phyloP scores from a whole-genome alignment of 2,888 invertebrate genomes.

The Hedya salicella region DNA sequence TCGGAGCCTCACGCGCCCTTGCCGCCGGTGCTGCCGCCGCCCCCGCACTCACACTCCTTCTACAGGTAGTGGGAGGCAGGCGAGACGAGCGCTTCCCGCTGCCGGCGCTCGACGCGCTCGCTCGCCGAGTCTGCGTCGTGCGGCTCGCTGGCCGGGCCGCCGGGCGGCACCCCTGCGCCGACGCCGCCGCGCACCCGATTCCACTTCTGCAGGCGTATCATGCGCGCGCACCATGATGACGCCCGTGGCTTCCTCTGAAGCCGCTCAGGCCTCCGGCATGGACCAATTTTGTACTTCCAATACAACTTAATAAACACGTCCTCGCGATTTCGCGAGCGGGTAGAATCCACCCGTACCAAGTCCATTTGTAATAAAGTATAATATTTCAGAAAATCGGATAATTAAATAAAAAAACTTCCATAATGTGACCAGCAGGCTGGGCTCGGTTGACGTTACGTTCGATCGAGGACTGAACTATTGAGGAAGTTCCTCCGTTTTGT shows the following conservation, averaged over 20 bases:
- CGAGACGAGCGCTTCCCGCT: conserved; percentile 79
- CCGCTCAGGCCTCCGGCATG: conserved; percentile 67
- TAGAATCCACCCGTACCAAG: conserved; percentile 63
- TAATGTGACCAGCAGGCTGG: conserved; percentile 60
- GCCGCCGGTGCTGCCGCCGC: conserved; percentile 78
- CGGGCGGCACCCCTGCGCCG: conserved; percentile 52
- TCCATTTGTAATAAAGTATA: conserved; percentile 70
- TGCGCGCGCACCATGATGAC: conserved; percentile 70
- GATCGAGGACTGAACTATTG: conserved; percentile 55
- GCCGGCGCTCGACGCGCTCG: conserved; percentile 78
- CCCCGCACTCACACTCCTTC: conserved; percentile 83
- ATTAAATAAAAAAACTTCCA: conserved; percentile 53
- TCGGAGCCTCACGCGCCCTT: conserved; percentile 86
- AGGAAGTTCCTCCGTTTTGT: conserved; percentile 38
- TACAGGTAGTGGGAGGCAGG: conserved; percentile 83
- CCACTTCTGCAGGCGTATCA: conserved; percentile 77
- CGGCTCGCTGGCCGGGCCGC: conserved; percentile 69
- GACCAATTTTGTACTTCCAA: conserved; percentile 81
- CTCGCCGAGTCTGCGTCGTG: conserved; percentile 81
- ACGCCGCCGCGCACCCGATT: conserved; percentile 66
- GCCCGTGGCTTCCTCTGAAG: conserved; percentile 75
- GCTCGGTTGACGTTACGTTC: conserved; percentile 54
- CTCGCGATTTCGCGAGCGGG: conserved; percentile 68
- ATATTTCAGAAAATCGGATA: conserved; percentile 63
- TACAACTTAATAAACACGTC: conserved; percentile 74